Evolutionary conservation across 2,113 vertebrate species (phyloP), one percentile per base, ranked within the genome.

Genomic region (Clupea harengus): DNA sequence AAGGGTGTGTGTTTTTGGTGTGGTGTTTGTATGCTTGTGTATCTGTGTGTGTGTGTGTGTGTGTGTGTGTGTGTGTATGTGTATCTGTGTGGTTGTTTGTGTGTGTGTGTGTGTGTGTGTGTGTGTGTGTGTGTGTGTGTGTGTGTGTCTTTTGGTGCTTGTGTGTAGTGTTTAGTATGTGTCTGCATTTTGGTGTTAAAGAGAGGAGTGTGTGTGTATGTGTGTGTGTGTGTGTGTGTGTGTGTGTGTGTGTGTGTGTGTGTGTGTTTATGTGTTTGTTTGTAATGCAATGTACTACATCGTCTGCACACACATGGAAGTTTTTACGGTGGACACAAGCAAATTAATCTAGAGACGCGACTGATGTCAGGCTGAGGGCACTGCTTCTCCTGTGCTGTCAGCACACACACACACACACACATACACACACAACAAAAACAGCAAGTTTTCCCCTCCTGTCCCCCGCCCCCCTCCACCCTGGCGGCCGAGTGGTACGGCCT

Each of bases 401-500:
- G 2, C 57, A 64, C 18, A n/a, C 57, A 64, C 57, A 20, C 57
- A 3, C 57, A 20, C 22, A 6, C 57, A 20, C 57, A 20, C 57
- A 39, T 88, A 88, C 81, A 67, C 84, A 50, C 82, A 81, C 86
- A 72, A 54, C 86, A 85, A 47, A 20, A 87, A 89, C 57, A 49
- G 25, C 72, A 47, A 49, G 81, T 50, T 46, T 84, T 46, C 67
- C 85, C 86, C 18, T 87, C 17, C 52, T 15, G 10, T 52, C 64
- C 25, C 4, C 64, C n/a, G 0, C 64, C 64, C 28, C 28, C 64
- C 64, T 25, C 64, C 10, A 32, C n/a, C n/a, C n/a, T 13, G 25
- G 9, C n/a, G n/a, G 9, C n/a, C 1, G 10, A 25, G 86, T 89
- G 88, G 91, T 87, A 89, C 47, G 78, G 84, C 93, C 45, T 81